A percentile compares a stretch with the other conserved stretches of the same genome.
Conservation (phyloP, 1,140 invertebrate genomes). For the Pachypeltis micranthus region DNA sequence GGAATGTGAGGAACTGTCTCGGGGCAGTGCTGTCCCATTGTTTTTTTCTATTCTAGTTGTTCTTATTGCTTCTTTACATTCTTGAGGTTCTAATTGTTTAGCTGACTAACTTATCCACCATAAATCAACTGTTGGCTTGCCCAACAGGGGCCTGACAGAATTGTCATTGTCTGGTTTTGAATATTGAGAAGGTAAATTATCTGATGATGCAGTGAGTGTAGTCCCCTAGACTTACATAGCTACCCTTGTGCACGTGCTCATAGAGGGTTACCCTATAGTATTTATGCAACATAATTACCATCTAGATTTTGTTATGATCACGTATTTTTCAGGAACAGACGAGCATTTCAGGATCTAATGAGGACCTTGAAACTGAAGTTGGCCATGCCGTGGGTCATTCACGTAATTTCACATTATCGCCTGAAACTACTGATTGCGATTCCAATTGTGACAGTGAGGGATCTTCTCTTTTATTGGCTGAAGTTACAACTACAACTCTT, state of each 20-base stretch:
- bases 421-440: conserved; percentile 91
- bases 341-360: conserved; percentile 21
- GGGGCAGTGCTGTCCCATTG: too few species aligned
- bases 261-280: background rate
- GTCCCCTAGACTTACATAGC: too few species aligned
- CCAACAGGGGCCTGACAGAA: too few species aligned
- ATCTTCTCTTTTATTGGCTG: conserved; percentile 28
- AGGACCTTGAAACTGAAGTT: conserved; percentile 27
- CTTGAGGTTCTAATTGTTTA: too few species aligned
- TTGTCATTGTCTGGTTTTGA: too few species aligned
- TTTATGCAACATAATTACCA: conserved; percentile 1
- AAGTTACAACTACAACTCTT: conserved; percentile 19
- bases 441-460: conserved; percentile 52
- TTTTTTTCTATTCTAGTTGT: too few species aligned
- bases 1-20: too few species aligned
- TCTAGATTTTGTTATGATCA: background rate
- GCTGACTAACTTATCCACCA: too few species aligned
- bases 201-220: background rate
- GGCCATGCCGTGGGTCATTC: conserved; percentile 24
- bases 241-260: too few species aligned
- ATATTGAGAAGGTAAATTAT: too few species aligned
- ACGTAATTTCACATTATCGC: conserved; percentile 76
- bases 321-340: conserved; percentile 19
- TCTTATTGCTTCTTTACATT: too few species aligned
- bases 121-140: too few species aligned